Evolutionary conservation across 2,113 vertebrate species (phyloP), one percentile per base, ranked within the genome.

Genomic region (Rhinoderma darwinii): DNA sequence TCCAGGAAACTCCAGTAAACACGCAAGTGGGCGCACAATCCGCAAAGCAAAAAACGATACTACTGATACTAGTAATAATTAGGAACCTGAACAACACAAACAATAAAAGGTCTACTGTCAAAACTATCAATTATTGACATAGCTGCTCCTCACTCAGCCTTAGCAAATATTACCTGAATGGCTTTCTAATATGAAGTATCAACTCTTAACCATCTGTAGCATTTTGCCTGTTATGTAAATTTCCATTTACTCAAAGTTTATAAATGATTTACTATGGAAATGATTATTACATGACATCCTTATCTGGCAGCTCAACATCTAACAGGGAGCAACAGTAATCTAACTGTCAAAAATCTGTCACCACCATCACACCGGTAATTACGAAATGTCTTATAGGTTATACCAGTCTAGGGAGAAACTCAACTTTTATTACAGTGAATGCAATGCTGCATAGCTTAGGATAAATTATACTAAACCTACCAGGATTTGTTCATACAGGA

Each of bases 261-360:
- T 59, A 59, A 79, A 79, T 79, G 77, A 59, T 59, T 77, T 51
- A 59, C 59, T 59, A 80, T 32, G 20, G 11, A 80, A 80, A 41
- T 7, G 51, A 39, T 56, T 18, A 80, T 59, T 12, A 37, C 51
- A 54, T 80, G 77, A 39, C 51, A 80, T 37, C 2, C 22, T 80
- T 17, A 80, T 37, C 22, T 59, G 51, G 18, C 32, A 59, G 44
- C 12, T 59, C 15, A 54, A 54, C 22, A 30, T 51, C 77, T 59
- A 59, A 3, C 2, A 80, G 20, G 35, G 50, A 25, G 35, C 51
- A n/a, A 39, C 20, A 47, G 50, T 54, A 59, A 80, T 59, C 32
- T 37, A 79, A 79, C 11, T 80, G 77, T 59, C 51, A 80, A 22
- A 80, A 56, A 37, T 39, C 30, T 80, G 77, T 39, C 77, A 59